Conservation (phyloP, 2,888 invertebrate species). For the Cheilosia grossa region DNA sequence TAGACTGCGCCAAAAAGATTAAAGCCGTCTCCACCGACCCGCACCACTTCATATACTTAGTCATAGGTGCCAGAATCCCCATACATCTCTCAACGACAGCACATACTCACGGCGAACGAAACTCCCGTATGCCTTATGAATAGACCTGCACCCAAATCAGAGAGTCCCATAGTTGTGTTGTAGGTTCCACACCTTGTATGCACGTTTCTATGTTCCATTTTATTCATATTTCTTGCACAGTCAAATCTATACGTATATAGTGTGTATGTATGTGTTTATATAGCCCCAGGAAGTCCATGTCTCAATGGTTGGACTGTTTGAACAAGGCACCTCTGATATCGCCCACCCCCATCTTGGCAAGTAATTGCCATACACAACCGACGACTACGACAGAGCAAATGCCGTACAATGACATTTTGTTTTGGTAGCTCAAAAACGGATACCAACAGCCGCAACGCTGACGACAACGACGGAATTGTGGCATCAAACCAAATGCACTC, state of each 20-base stretch:
- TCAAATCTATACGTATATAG: not conserved
- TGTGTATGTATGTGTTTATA: not conserved
- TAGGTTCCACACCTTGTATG: not conserved
- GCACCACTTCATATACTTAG: not conserved
- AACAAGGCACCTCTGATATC: constrained; percentile 31
- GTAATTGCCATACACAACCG: constrained; percentile 53
- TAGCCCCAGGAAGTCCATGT: constrained; percentile 69
- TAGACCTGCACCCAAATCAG: constrained; percentile 36
- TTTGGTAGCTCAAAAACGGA: constrained; percentile 24
- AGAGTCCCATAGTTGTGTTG: constrained; percentile 14
- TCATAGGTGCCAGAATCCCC: constrained; percentile 26
- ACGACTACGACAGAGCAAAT: constrained; percentile 7
- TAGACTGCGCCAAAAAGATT: constrained; percentile 44
- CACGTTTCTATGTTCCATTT: constrained; percentile 18
- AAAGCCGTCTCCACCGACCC: constrained; percentile 36
- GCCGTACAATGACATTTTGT: constrained; percentile 35
- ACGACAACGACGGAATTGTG: constrained; percentile 21
- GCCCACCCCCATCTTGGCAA: constrained; percentile 18
- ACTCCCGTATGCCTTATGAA: constrained; percentile 12
- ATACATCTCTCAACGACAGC: constrained; percentile 26
- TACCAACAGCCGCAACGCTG: constrained; percentile 32
- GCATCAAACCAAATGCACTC: constrained; percentile 50
- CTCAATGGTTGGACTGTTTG: constrained; percentile 62
- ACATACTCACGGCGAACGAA: constrained; percentile 9
- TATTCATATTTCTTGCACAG: constrained; percentile 6